phyloP scores from a whole-genome alignment of 2,113 vertebrate species.

The Leptobrachium leishanense region DNA sequence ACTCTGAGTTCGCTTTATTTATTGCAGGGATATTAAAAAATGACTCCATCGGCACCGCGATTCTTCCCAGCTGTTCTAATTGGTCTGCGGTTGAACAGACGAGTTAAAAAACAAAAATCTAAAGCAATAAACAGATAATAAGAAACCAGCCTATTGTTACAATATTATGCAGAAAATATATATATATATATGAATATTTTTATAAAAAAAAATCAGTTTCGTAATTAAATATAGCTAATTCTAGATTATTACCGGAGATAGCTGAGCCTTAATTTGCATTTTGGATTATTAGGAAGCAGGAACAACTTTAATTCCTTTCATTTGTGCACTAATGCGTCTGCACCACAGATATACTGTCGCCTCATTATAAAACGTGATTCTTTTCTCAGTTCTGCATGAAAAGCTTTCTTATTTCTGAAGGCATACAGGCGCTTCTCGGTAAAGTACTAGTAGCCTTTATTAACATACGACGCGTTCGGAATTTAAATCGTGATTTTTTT shows the following conservation, averaged over 20 bases:
- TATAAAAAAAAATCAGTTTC: neutral
- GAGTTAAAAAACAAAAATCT: no score
- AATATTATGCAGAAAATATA: no score
- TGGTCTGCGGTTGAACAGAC: no score
- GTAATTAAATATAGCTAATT: neutral
- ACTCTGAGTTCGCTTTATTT: no score
- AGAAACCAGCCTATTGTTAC: no score
- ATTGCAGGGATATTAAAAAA: no score
- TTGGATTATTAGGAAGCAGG: neutral
- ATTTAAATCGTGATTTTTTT: conserved; percentile 19
- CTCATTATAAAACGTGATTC: conserved; percentile 19
- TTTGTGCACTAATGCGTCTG: conserved; percentile 24
- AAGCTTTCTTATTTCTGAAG: conserved; percentile 34
- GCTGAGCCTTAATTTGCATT: neutral
- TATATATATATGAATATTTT: no score
- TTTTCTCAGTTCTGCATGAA: conserved; percentile 24
- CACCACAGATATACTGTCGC: neutral
- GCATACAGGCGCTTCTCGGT: neutral
- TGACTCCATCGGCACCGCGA: no score
- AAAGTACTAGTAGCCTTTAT: neutral
- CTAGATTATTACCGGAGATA: neutral
- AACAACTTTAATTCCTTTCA: conserved; percentile 36
- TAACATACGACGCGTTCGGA: neutral
- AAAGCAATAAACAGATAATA: no score
- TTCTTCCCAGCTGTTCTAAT: no score